These are phyloP conservation scores for Eufriesea mexicana DNA, from an alignment of 1,140 invertebrate genomes.

Conservation along the genomic window DNA sequence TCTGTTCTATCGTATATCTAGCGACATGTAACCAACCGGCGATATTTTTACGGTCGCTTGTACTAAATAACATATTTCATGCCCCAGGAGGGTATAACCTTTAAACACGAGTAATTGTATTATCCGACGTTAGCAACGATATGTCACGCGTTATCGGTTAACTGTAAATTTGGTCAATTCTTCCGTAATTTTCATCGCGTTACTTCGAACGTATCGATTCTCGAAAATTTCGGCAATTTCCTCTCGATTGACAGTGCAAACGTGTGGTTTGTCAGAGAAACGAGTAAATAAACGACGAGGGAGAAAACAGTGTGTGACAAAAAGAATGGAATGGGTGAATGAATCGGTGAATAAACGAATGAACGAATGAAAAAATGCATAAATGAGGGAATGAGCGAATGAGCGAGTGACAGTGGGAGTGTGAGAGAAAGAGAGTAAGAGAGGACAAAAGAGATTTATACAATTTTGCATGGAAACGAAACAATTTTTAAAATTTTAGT, in stretches of 20 bases:
- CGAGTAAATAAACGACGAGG: background rate
- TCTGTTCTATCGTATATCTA: background rate
- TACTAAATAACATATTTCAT: constrained; percentile 47
- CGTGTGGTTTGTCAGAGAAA: constrained; percentile 21
- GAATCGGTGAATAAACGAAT: background rate
- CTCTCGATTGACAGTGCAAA: constrained; percentile 47
- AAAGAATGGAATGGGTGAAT: constrained; percentile 26
- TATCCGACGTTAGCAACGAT: constrained; percentile 44
- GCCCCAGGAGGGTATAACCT: constrained; percentile 59
- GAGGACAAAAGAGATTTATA: constrained; percentile 67
- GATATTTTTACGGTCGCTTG: constrained; percentile 35
- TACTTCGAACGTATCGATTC: constrained; percentile 30
- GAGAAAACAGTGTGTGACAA: background rate
- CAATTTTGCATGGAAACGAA: constrained; percentile 73
- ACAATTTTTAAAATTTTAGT: constrained; percentile 76
- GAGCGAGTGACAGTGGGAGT: background rate
- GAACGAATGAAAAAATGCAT: background rate
- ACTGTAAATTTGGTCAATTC: constrained; percentile 7
- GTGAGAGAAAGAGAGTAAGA: constrained; percentile 44
- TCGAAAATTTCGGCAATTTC: background rate
- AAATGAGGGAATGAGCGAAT: background rate
- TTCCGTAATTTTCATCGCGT: background rate
- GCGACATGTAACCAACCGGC: background rate
- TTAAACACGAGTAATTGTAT: constrained; percentile 2
- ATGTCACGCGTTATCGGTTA: constrained; percentile 43